phyloP scores from a whole-genome alignment of 1,140 invertebrate genomes.

The Ladona fulva region DNA sequence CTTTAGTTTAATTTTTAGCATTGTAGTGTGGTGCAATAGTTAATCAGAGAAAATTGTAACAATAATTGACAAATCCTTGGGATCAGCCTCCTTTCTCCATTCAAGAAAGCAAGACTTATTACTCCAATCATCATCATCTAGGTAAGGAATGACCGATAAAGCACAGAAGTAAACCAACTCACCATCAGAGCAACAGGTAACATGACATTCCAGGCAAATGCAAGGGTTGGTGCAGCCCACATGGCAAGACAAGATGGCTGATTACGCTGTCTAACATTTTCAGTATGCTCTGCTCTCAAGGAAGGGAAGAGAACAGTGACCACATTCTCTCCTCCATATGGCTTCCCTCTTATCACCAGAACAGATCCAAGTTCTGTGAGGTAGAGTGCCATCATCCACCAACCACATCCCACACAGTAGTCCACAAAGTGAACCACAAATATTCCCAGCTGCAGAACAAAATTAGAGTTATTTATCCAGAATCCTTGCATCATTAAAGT shows the following conservation, averaged over 20 bases:
- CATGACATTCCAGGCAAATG: slow-evolving; percentile 83
- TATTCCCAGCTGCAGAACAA: slow-evolving; percentile 60
- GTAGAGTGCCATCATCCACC: slow-evolving; percentile 78
- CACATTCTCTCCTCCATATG: slow-evolving; percentile 72
- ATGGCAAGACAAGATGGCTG: slow-evolving; percentile 35
- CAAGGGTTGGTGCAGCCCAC: slow-evolving; percentile 59
- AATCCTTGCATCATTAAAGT: too few relatives aligned
- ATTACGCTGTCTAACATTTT: slow-evolving; percentile 34
- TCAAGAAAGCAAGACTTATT: too few relatives aligned
- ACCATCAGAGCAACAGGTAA: slow-evolving; percentile 69
- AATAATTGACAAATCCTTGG: too few relatives aligned
- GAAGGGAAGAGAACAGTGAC: slow-evolving; percentile 52
- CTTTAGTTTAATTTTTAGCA: too few relatives aligned
- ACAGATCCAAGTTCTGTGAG: slow-evolving; percentile 65
- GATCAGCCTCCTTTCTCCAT: too few relatives aligned
- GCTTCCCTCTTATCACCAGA: slow-evolving; percentile 71
- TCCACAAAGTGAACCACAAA: slow-evolving; percentile 77
- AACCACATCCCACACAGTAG: slow-evolving; percentile 67
- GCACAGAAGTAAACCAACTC: slow-evolving; percentile 13
- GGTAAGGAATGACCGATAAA: too few relatives aligned
- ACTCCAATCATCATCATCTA: too few relatives aligned
- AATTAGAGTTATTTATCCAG: too few relatives aligned
- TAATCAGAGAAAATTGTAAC: too few relatives aligned
- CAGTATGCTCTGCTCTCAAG: neutral
- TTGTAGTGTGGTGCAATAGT: too few relatives aligned